A percentile compares a stretch with the other conserved stretches of the same genome.
Conservation (phyloP, 2,113 vertebrate genomes). For the Monopterus albus region DNA sequence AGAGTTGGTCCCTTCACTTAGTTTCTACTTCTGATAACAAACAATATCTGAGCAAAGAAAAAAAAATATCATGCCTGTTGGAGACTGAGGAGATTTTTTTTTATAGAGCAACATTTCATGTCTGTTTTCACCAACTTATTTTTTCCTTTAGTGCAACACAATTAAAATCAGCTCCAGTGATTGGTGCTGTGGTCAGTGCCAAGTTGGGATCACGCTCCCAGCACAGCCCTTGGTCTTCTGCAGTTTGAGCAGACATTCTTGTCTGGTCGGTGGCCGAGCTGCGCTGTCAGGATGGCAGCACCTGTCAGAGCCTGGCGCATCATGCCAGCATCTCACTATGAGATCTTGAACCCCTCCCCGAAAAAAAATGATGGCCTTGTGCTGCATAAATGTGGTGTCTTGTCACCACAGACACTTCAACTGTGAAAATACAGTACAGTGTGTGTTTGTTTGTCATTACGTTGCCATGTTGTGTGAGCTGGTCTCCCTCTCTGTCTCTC, state of each 20-base stretch:
- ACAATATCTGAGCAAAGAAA: slow-evolving; percentile 24
- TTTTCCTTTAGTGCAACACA: slow-evolving; percentile 75
- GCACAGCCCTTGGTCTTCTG: slow-evolving; percentile 77
- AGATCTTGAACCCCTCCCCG: slow-evolving; percentile 63
- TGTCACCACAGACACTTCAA: slow-evolving; percentile 47
- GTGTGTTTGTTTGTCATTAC: slow-evolving; percentile 40
- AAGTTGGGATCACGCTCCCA: slow-evolving; percentile 80
- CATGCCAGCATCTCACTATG: slow-evolving; percentile 77
- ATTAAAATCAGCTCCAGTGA: slow-evolving; percentile 77
- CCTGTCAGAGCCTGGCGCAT: slow-evolving; percentile 78
- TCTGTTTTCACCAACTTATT: slow-evolving; percentile 40
- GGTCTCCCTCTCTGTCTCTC: slow-evolving; percentile 68
- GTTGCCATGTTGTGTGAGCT: slow-evolving; percentile 30
- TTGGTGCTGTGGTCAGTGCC: slow-evolving; percentile 73
- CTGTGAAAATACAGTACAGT: slow-evolving; percentile 40
- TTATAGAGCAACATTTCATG: slow-evolving; percentile 30
- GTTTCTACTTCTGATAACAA: slow-evolving; percentile 50
- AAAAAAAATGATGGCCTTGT: slow-evolving; percentile 58
- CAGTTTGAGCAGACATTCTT: slow-evolving; percentile 78
- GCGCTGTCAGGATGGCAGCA: slow-evolving; percentile 77
- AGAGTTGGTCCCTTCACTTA: slow-evolving; percentile 63
- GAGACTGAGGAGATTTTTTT: slow-evolving; percentile 8
- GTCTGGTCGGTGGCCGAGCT: slow-evolving; percentile 78
- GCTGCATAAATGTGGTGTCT: slow-evolving; percentile 73
- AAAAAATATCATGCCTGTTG: slow-evolving; percentile 8